These are phyloP conservation scores for Toxonevra muliebris DNA, from an alignment of 2,888 invertebrate genomes.

Conservation along the genomic window DNA sequence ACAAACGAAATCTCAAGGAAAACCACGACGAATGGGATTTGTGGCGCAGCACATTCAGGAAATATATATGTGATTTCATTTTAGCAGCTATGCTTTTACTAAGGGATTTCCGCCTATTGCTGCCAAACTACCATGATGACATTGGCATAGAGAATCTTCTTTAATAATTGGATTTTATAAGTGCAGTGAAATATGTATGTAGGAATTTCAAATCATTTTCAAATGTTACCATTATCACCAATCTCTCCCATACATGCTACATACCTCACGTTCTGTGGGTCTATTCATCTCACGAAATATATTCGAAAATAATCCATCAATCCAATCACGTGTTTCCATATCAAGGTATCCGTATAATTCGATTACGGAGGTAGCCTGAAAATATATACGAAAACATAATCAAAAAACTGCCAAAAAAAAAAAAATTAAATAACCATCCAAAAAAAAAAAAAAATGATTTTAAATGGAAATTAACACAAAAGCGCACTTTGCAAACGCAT, in stretches of 20 bases:
- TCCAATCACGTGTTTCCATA: conserved; percentile 89
- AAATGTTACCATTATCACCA: too few relatives aligned
- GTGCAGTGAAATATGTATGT: too few relatives aligned
- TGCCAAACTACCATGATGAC: too few relatives aligned
- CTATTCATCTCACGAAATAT: conserved; percentile 92
- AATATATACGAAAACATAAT: conserved; percentile 8
- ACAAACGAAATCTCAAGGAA: too few relatives aligned
- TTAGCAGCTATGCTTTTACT: too few relatives aligned
- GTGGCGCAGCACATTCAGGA: too few relatives aligned
- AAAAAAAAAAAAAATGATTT: neutral
- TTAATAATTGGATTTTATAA: too few relatives aligned
- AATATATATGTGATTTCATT: too few relatives aligned
- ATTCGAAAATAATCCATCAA: conserved; percentile 88
- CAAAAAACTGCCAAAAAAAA: conserved; percentile 8
- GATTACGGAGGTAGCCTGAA: conserved; percentile 83
- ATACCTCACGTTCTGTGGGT: conserved; percentile 67
- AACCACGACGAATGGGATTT: too few relatives aligned
- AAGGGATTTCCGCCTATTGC: too few relatives aligned
- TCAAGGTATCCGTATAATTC: conserved; percentile 91
- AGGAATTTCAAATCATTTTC: too few relatives aligned
- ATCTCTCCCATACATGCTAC: conserved; percentile 30
- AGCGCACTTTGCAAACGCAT: neutral
- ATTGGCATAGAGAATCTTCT: too few relatives aligned
- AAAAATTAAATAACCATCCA: conserved; percentile 8
- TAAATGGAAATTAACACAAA: conserved; percentile 5